Base-by-base conservation (phyloP, 2,888 invertebrate species). In the Polydrusus tereticollis region DNA sequence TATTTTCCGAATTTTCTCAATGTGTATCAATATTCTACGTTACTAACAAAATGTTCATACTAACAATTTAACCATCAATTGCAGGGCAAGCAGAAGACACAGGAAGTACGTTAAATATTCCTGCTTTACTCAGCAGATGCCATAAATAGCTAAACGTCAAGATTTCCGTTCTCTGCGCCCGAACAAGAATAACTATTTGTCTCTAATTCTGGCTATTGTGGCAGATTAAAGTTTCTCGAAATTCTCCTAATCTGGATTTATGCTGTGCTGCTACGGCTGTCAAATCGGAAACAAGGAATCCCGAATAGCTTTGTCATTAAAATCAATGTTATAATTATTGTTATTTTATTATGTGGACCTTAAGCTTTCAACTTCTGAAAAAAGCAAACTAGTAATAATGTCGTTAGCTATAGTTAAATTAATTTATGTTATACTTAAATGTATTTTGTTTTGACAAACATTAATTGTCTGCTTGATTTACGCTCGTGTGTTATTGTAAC, bases 121-220 rank as follows among this genome's bases (percentile, higher is more conserved):
- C 80, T 80, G 82, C 82, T 78, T 81, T 82, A 81, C 78, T 79
- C 80, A 79, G 80, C 81, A 82, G 83, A 82, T 83, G 81, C 81
- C 81, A 82, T 81, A 82, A 82, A 82, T 82, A 82, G 43, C 26
- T 80, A 77, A 78, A 81, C 77, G 82, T 81, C 80, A 78, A 79
- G 80, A 80, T 80, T 80, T 76, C 80, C 77, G 80, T 81, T 79
- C 72, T 80, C 80, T 78, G 81, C 80, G 14, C 43, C 41, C 60
- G 60, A 60, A 60, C 82, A 82, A 82, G 82, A 82, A 81, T 82
- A 80, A 81, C 81, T 80, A 80, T 83, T 82, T 82, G 81, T 82
- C 82, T 81, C 81, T 80, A 80, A 82, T 81, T 82, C 80, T 82
- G 82, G 81, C 82, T 82, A 82, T 80, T 80, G 82, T 79, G 81